Evolutionary conservation across 2,888 invertebrate genomes (phyloP).

Genomic region (Eustalomyia histrio): DNA sequence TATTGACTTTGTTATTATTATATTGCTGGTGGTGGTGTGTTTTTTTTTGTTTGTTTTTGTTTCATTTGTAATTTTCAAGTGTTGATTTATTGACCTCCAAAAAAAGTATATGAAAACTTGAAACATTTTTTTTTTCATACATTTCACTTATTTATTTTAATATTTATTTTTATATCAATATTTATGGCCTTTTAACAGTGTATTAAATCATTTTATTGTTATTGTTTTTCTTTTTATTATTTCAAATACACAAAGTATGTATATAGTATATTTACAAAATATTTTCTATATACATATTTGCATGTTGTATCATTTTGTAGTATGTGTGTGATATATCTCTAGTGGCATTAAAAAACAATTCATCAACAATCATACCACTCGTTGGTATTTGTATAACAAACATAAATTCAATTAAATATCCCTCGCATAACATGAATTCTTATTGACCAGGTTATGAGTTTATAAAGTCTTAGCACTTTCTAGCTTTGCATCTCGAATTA

Average conservation of each 20-base stretch:
- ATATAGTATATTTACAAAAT: no score
- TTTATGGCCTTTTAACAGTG: slow-evolving; percentile 52
- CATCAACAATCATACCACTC: slow-evolving; percentile 6
- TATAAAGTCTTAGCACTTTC: no score
- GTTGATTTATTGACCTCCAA: slow-evolving; percentile 61
- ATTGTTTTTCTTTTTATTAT: neutral
- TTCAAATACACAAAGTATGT: neutral
- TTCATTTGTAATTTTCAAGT: slow-evolving; percentile 19
- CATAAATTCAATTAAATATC: neutral
- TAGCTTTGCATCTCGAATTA: no score
- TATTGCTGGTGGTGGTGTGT: slow-evolving; percentile 20
- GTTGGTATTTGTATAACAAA: slow-evolving; percentile 3
- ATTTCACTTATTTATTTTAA: slow-evolving; percentile 44
- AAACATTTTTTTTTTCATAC: neutral
- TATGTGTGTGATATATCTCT: slow-evolving; percentile 2
- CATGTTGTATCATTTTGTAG: neutral
- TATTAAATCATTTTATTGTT: slow-evolving; percentile 35
- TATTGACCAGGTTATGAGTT: no score
- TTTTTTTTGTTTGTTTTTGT: no score
- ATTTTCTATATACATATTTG: neutral
- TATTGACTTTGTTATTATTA: slow-evolving; percentile 45
- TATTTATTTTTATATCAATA: slow-evolving; percentile 58
- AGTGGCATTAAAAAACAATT: slow-evolving; percentile 29
- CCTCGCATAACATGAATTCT: neutral
- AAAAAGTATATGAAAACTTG: slow-evolving; percentile 12